Conservation (phyloP, 2,113 vertebrate species). For the Tachycineta bicolor region DNA sequence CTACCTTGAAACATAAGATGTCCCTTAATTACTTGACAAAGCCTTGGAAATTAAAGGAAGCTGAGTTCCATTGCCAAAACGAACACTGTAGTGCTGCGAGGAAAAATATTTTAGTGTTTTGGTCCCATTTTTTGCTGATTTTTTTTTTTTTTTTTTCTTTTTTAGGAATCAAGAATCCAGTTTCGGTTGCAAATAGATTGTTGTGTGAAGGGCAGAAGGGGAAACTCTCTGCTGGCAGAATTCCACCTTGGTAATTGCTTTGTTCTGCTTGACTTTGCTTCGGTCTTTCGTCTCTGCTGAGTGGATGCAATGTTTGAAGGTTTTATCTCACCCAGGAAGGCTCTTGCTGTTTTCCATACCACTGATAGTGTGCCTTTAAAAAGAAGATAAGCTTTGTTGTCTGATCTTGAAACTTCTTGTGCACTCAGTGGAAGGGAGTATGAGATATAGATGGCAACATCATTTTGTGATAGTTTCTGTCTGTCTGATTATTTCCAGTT, state of each 20-base stretch:
- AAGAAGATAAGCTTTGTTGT: conserved; percentile 40
- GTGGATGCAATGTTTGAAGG: conserved; percentile 42
- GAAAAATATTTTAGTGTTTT: conserved; percentile 28
- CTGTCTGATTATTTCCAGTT: conserved; percentile 51
- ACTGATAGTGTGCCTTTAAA: background rate
- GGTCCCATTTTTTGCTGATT: conserved; percentile 49
- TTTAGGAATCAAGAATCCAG: conserved; percentile 96
- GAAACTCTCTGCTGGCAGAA: conserved; percentile 97
- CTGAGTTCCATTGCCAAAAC: background rate
- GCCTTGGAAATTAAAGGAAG: background rate
- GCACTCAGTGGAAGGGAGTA: background rate
- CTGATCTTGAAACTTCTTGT: conserved; percentile 17
- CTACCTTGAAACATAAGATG: background rate
- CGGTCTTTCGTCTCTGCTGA: conserved; percentile 36
- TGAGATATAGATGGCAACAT: background rate
- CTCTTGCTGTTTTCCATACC: conserved; percentile 14
- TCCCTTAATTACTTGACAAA: background rate
- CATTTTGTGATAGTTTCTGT: conserved; percentile 29
- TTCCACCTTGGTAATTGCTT: conserved; percentile 94
- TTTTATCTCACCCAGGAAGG: conserved; percentile 19
- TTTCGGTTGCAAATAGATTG: conserved; percentile 93
- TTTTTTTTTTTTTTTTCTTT: conserved; percentile 63
- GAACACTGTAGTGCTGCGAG: background rate
- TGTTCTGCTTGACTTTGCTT: conserved; percentile 62
- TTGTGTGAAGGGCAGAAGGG: conserved; percentile 97